phyloP scores from a whole-genome alignment of 1,140 invertebrate genomes.

The Elymnias hypermnestra region DNA sequence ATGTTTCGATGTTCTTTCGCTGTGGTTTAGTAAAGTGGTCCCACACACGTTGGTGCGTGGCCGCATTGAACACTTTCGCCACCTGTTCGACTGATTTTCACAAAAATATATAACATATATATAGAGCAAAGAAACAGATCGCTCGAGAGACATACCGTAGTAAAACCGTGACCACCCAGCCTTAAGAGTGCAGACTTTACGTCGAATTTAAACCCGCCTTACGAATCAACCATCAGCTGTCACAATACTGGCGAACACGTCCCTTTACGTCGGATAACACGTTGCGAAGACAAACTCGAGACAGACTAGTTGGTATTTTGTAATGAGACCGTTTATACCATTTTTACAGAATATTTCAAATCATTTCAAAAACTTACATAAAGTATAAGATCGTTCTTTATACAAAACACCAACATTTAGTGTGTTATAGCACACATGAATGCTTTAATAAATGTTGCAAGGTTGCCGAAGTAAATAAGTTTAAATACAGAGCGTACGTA shows the following conservation, averaged over 20 bases:
- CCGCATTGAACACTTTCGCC: conserved; percentile 95
- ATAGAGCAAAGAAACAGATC: conserved; percentile 42
- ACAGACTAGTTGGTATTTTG: not conserved
- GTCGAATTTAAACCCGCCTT: conserved; percentile 10
- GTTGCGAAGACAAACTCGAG: not conserved
- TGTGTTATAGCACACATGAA: not conserved
- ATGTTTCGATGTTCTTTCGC: conserved; percentile 97
- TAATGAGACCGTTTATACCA: not conserved
- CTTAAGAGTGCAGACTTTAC: conserved; percentile 6
- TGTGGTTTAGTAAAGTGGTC: conserved; percentile 99
- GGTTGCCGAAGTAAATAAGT: too few species aligned
- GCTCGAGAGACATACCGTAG: conserved; percentile 53
- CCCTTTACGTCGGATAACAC: not conserved
- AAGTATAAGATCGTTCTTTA: not conserved
- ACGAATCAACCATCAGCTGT: conserved; percentile 24
- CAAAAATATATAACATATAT: conserved; percentile 50
- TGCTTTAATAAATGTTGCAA: not conserved
- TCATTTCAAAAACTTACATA: not conserved
- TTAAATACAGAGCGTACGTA: too few species aligned
- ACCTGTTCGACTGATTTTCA: conserved; percentile 94
- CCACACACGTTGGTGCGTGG: conserved; percentile 98
- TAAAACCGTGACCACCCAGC: conserved; percentile 40
- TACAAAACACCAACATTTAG: not conserved
- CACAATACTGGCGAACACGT: conserved; percentile 11
- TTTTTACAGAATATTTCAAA: not conserved